Evolutionary conservation across 2,888 invertebrate species (phyloP), one percentile per base, ranked within the genome.

Genomic region (Antheraea assamensis): DNA sequence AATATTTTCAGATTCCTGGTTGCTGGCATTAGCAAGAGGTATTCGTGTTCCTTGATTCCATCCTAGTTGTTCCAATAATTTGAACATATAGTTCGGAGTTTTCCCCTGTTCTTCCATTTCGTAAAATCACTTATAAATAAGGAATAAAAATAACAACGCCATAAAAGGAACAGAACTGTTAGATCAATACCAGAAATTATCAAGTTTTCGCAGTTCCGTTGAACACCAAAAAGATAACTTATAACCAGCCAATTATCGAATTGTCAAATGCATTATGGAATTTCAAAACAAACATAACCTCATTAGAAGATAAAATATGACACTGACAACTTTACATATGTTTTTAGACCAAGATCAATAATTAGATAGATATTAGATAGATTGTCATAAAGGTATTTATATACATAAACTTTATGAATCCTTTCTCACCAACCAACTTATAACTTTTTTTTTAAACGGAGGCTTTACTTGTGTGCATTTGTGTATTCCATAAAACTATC

Each of bases 1-100:
- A 31, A 87, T 77, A 35, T 83, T 85, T 85, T 95, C 95, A 55
- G 92, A 80, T 71, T 82, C 83, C 81, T 93, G 90, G 74, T 98
- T 98, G 82, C 96, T 96, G 68, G 96, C 95, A 90, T 97, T 97
- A 0, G 98, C 97, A 76, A 98, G 95, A 4, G 98, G 98, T 80
- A 97, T 95, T 83, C 96, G 96, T 75, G 97, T 97, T 10, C 97
- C 97, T 82, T 96, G 96, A 74, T 95, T 95, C 97, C 97, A 97
- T 3, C 97, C 97, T 75, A 97, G 92, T 79, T 96, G 95, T 78
- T 95, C 95, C 75, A 97, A 89, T 74, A 97, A 92, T 80, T 96
- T 95, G 66, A 95, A 95, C 84, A 97, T 95, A 79, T 95, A 94
- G 64, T 86, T 84, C 3, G 92, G 91, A 79, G 92, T 84, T 74